These are phyloP conservation scores for Aporophyla nigra DNA, from an alignment of 2,888 invertebrate genomes.

Conservation along the genomic window DNA sequence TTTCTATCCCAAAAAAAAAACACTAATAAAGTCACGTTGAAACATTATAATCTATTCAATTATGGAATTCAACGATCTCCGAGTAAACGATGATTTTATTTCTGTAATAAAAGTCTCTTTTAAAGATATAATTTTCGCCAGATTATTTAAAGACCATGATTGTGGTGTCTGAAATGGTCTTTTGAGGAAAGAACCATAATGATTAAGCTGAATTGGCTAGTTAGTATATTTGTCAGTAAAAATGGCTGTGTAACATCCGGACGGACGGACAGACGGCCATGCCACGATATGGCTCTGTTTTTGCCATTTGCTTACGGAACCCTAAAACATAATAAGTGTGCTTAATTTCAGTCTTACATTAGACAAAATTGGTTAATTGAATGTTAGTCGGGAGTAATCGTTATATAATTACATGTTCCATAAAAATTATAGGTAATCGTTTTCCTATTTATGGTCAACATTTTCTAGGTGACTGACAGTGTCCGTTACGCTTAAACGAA, in stretches of 20 bases:
- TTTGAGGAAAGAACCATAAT: too few species aligned
- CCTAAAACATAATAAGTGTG: slow-evolving; percentile 25
- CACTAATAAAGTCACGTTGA: too few species aligned
- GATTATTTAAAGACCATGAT: too few species aligned
- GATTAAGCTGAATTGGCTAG: too few species aligned
- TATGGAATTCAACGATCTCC: too few species aligned
- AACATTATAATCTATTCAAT: too few species aligned
- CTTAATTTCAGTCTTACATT: slow-evolving; percentile 1
- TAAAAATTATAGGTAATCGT: slow-evolving; percentile 27
- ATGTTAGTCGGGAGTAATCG: slow-evolving; percentile 41
- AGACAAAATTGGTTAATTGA: slow-evolving; percentile 33
- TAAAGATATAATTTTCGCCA: too few species aligned
- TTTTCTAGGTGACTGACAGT: slow-evolving; percentile 45
- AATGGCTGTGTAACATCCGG: background rate
- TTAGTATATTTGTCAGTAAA: too few species aligned
- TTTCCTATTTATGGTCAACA: slow-evolving; percentile 35
- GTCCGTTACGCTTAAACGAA: slow-evolving; percentile 20
- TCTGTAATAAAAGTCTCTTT: too few species aligned
- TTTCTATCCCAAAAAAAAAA: too few species aligned
- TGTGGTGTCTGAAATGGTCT: too few species aligned
- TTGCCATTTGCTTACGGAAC: background rate
- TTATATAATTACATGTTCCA: slow-evolving; percentile 40
- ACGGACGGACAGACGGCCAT: background rate
- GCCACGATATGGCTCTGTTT: background rate
- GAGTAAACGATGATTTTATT: too few species aligned